Percentiles rank a stretch among this genome's conserved stretches.
These are phyloP conservation scores for Saccostrea echinata DNA, from an alignment of 1,140 invertebrate genomes.

Conservation along the genomic window DNA sequence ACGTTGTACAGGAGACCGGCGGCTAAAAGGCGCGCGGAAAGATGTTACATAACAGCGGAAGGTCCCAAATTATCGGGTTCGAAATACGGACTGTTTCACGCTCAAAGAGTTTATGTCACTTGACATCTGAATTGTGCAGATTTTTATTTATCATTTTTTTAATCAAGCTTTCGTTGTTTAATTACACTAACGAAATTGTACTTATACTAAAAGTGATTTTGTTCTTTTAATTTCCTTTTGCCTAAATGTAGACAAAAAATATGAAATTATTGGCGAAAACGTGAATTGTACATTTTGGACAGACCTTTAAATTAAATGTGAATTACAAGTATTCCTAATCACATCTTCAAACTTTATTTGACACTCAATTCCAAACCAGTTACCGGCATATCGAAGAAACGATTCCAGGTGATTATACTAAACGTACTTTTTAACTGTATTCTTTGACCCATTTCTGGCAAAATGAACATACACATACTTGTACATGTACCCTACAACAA, in stretches of 20 bases:
- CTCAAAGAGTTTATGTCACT: not conserved
- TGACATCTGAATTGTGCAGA: no score
- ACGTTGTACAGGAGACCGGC: not conserved
- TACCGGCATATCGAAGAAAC: not conserved
- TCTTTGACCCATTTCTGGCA: slow-evolving; percentile 4
- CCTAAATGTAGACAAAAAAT: no score
- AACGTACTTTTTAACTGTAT: not conserved
- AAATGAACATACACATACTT: not conserved
- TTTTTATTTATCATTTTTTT: no score
- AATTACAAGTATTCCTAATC: no score
- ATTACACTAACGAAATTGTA: no score
- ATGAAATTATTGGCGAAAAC: no score
- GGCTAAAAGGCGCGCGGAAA: not conserved
- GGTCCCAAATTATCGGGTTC: not conserved
- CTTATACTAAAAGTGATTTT: no score
- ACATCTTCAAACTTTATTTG: no score
- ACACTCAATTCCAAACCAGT: not conserved
- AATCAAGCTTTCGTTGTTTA: no score
- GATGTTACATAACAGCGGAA: not conserved
- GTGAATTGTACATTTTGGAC: no score
- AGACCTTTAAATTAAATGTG: no score
- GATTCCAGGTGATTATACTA: not conserved
- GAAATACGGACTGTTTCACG: not conserved
- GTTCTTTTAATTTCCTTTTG: no score
- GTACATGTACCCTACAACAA: not conserved